Evolutionary conservation across 1,140 invertebrate species (phyloP).

Genomic region (Rhizoglyphus robini): DNA sequence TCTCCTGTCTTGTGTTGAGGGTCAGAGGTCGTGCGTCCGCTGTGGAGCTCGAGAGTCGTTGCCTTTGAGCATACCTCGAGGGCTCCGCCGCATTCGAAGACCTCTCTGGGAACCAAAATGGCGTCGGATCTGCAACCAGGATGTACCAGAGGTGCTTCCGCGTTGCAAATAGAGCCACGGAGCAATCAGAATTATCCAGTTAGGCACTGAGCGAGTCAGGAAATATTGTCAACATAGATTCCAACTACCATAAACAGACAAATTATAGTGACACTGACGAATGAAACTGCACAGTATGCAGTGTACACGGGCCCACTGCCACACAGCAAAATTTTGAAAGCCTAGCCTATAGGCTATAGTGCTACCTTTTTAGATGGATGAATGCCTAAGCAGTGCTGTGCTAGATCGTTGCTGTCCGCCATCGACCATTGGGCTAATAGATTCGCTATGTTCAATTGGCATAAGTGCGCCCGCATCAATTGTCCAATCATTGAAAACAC

Average conservation of each 20-base stretch:
- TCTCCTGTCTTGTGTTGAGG: no score
- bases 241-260: constrained; percentile 1
- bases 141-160: no score
- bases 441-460: background rate
- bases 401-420: background rate
- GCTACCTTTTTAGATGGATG: constrained; percentile 9
- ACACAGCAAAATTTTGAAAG: no score
- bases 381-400: background rate
- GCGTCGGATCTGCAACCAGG: no score
- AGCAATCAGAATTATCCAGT: background rate
- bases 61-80: no score
- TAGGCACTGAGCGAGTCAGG: background rate
- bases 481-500: background rate
- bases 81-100: no score
- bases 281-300: no score
- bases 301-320: background rate
- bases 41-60: no score
- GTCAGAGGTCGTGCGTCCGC: no score
- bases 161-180: background rate
- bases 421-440: background rate
- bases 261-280: constrained; percentile 4
- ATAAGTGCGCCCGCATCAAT: background rate
- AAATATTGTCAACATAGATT: background rate
- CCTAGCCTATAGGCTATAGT: no score
- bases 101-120: no score